phyloP scores from a whole-genome alignment of 2,888 invertebrate genomes.

The Diogma glabrata region DNA sequence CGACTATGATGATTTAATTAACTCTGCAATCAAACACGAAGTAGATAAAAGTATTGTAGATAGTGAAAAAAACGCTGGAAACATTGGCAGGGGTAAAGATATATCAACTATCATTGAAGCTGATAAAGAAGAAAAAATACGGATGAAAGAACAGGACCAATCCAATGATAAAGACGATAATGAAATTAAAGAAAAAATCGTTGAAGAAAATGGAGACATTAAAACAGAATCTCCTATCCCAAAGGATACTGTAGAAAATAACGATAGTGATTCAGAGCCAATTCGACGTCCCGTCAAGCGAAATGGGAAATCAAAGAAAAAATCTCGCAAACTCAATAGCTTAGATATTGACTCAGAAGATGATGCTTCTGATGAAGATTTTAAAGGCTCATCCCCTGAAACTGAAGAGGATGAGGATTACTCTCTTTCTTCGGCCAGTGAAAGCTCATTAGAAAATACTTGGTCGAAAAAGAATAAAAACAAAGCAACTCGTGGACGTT shows the following conservation, averaged over 20 bases:
- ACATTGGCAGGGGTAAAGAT: slow-evolving; percentile 79
- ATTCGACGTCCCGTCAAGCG: slow-evolving; percentile 20
- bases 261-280: slow-evolving; percentile 34
- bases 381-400: slow-evolving; percentile 55
- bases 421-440: slow-evolving; percentile 44
- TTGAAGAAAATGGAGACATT: slow-evolving; percentile 20
- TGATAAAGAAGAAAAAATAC: slow-evolving; percentile 53
- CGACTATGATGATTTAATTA: slow-evolving; percentile 92
- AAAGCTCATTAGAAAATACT: slow-evolving; percentile 35
- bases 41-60: slow-evolving; percentile 60
- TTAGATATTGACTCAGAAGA: slow-evolving; percentile 73
- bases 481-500: slow-evolving; percentile 39
- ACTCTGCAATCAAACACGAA: slow-evolving; percentile 77
- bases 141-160: slow-evolving; percentile 26
- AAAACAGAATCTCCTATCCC: slow-evolving; percentile 4
- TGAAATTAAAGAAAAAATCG: slow-evolving; percentile 17
- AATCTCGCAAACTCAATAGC: slow-evolving; percentile 64
- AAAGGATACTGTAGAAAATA: slow-evolving; percentile 29
- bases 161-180: slow-evolving; percentile 21
- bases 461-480: slow-evolving; percentile 34
- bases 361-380: slow-evolving; percentile 82
- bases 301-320: slow-evolving; percentile 39
- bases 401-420: slow-evolving; percentile 45
- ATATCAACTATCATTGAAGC: slow-evolving; percentile 80
- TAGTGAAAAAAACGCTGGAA: slow-evolving; percentile 71